A percentile compares a stretch with the other conserved stretches of the same genome.
phyloP scores from a whole-genome alignment of 37 sponge, comb jelly and placozoan genomes.

The Amphimedon queenslandica region DNA sequence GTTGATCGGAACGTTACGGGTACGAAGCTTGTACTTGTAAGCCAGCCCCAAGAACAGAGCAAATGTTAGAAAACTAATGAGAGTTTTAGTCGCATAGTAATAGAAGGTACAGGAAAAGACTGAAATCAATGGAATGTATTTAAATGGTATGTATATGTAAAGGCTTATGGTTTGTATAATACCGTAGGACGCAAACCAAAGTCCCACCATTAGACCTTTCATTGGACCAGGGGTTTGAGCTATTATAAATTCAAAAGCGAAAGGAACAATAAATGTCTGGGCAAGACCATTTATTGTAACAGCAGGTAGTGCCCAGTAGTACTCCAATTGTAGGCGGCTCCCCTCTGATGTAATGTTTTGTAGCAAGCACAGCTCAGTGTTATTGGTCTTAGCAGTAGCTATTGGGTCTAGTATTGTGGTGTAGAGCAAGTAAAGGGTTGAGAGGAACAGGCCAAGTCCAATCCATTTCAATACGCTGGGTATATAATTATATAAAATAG shows the following conservation, averaged over 20 bases:
- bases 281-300: neutral
- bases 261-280: neutral
- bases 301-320: neutral
- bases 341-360: neutral
- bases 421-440: neutral
- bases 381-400: neutral
- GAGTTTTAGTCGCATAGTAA: neutral
- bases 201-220: constrained; percentile 7
- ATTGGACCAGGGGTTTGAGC: constrained; percentile 1
- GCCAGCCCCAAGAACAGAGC: neutral
- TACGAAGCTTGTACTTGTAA: neutral
- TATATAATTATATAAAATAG: constrained; percentile 2
- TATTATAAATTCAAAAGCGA: neutral
- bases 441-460: neutral
- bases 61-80: neutral
- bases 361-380: neutral
- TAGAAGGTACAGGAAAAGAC: neutral
- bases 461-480: constrained; percentile 2
- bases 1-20: neutral
- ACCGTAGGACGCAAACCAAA: neutral
- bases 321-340: no score
- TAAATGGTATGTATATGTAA: neutral
- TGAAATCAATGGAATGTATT: neutral
- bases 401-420: neutral
- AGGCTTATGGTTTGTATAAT: neutral